Evolutionary conservation across 2,888 invertebrate species (phyloP).

Genomic region (Sarcophaga caerulescens): DNA sequence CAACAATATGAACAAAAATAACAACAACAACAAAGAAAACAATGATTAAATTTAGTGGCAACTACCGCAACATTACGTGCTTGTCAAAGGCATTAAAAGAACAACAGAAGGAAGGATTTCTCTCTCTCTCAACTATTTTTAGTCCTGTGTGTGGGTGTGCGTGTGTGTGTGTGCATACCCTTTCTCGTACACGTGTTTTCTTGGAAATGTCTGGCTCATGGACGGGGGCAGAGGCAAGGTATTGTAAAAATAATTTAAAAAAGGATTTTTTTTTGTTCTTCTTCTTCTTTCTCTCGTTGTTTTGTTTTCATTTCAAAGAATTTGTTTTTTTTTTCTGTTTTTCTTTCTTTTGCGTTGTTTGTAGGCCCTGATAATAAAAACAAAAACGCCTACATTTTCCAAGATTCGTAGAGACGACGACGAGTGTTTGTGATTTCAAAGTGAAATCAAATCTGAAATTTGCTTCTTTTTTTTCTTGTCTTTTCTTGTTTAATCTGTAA

Average conservation of each 20-base stretch:
- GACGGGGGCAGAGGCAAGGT: neutral
- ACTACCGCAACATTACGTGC: slow-evolving; percentile 49
- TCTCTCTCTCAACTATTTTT: slow-evolving; percentile 3
- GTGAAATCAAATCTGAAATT: too few species aligned
- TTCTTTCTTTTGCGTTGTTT: slow-evolving; percentile 14
- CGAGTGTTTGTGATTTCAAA: too few species aligned
- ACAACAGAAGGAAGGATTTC: too few species aligned
- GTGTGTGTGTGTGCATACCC: too few species aligned
- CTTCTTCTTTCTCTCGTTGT: neutral
- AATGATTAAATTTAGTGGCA: neutral
- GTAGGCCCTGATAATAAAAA: slow-evolving; percentile 38
- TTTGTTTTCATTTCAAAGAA: slow-evolving; percentile 16
- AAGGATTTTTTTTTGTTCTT: too few species aligned
- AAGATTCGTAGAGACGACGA: too few species aligned
- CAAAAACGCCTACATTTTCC: slow-evolving; percentile 53
- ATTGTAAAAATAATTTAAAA: slow-evolving; percentile 29
- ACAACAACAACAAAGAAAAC: slow-evolving; percentile 7
- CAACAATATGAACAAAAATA: too few species aligned
- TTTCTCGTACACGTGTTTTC: slow-evolving; percentile 47
- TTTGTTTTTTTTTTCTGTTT: neutral
- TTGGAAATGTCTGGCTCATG: slow-evolving; percentile 9
- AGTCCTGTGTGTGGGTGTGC: neutral
- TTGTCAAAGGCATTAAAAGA: neutral
- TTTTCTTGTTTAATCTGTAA: slow-evolving; percentile 31
- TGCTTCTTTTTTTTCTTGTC: neutral